A percentile compares a stretch with the other conserved stretches of the same genome.
phyloP scores from a whole-genome alignment of 2,888 invertebrate genomes.

The Amiota communis region DNA sequence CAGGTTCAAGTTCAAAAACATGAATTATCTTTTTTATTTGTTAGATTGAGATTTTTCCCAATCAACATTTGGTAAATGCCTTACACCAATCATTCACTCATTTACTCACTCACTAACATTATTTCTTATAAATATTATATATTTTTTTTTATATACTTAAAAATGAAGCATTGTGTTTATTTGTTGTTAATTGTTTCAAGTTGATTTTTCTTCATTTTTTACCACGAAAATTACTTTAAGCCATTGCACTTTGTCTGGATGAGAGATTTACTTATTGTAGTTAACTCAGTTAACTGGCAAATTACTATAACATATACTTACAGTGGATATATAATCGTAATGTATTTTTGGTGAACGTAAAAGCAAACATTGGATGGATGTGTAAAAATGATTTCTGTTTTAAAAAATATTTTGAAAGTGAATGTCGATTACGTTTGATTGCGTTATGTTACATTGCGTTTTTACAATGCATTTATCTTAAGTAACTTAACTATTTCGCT shows the following conservation, averaged over 20 bases:
- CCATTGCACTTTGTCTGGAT: conserved; percentile 17
- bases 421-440: conserved; percentile 1
- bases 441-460: not conserved
- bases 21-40: no score
- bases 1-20: no score
- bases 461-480: not conserved
- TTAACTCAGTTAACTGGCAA: no score
- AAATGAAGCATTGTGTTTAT: not conserved
- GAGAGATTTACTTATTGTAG: not conserved
- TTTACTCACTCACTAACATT: no score
- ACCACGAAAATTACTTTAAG: not conserved
- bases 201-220: no score
- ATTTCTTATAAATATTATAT: not conserved
- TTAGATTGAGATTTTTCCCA: no score
- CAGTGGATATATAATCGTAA: no score
- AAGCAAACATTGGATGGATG: not conserved
- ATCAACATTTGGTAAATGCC: no score
- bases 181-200: conserved; percentile 5
- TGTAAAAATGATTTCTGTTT: not conserved
- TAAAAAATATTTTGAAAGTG: conserved; percentile 9
- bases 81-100: no score
- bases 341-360: not conserved
- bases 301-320: no score
- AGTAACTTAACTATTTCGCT: not conserved
- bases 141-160: not conserved